Evolutionary conservation across 2,113 vertebrate species (phyloP).

Genomic region (Epinephelus lanceolatus): DNA sequence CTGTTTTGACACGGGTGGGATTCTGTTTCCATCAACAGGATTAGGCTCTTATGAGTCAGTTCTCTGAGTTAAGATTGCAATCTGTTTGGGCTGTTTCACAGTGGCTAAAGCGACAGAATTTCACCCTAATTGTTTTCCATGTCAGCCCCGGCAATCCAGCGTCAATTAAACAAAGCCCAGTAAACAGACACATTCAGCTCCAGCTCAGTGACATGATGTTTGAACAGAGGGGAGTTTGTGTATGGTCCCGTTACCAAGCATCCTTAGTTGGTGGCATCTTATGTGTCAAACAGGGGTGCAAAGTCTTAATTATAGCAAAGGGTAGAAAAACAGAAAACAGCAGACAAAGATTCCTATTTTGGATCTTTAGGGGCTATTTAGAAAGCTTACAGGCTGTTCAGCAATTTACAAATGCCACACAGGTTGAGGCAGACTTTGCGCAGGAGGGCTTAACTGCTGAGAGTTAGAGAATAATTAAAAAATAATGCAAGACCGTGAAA

Average conservation of each 20-base stretch:
- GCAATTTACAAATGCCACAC: constrained; percentile 59
- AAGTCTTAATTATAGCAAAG: constrained; percentile 63
- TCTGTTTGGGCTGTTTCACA: constrained; percentile 79
- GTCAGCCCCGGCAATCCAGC: constrained; percentile 70
- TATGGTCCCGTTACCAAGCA: constrained; percentile 60
- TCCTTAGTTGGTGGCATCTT: constrained; percentile 63
- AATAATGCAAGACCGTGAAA: background rate
- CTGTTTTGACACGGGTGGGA: constrained; percentile 80
- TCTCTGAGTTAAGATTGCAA: constrained; percentile 81
- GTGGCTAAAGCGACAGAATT: constrained; percentile 78
- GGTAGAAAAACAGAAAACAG: constrained; percentile 45
- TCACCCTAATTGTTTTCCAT: constrained; percentile 77
- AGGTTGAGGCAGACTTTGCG: constrained; percentile 36
- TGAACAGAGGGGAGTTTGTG: constrained; percentile 62
- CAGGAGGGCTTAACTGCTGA: background rate
- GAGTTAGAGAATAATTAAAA: background rate
- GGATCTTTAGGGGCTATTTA: constrained; percentile 25
- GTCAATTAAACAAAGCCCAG: constrained; percentile 75
- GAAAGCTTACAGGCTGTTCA: constrained; percentile 22
- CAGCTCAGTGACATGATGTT: constrained; percentile 57
- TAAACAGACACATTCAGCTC: constrained; percentile 71
- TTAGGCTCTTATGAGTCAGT: constrained; percentile 78
- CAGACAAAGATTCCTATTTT: constrained; percentile 53
- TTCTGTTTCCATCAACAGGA: constrained; percentile 86
- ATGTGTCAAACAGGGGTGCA: constrained; percentile 41